Evolutionary conservation across 2,888 invertebrate species (phyloP).

Genomic region (Caenorhabditis macrosperma): DNA sequence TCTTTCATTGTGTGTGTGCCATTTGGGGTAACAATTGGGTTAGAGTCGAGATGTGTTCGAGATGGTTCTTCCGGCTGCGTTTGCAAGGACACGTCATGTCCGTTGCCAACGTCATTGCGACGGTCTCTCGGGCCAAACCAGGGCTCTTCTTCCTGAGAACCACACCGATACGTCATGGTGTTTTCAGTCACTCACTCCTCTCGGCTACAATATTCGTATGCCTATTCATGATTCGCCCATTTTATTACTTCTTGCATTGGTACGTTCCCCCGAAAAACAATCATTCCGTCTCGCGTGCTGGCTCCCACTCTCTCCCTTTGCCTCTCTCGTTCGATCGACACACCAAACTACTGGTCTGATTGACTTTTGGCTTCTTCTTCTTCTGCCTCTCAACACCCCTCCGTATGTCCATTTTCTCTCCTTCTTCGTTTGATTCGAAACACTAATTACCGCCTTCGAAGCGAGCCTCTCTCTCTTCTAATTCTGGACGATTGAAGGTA

Average conservation of each 20-base stretch:
- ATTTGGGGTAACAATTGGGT: neutral
- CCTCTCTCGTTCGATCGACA: slow-evolving; percentile 24
- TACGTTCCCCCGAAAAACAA: slow-evolving; percentile 18
- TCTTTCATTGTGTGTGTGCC: slow-evolving; percentile 4
- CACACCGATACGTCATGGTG: slow-evolving; percentile 16
- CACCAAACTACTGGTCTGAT: slow-evolving; percentile 45
- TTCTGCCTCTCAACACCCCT: neutral
- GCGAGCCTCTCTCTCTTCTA: neutral
- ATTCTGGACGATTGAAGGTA: slow-evolving; percentile 34
- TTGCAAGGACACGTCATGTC: neutral
- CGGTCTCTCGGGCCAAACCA: neutral
- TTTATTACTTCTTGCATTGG: slow-evolving; percentile 2
- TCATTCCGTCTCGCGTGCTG: neutral
- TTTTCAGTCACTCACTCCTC: slow-evolving; percentile 15
- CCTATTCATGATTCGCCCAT: neutral
- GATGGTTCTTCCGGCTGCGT: neutral
- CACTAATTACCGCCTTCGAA: slow-evolving; percentile 1
- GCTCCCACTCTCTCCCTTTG: neutral
- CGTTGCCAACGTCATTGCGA: neutral
- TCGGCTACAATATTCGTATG: slow-evolving; percentile 29
- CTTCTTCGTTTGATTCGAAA: neutral
- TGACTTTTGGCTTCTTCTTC: slow-evolving; percentile 28
- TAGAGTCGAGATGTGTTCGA: neutral
- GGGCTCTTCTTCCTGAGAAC: neutral
- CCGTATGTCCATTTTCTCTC: neutral